Conservation (phyloP, 2,113 vertebrate genomes). For the Chunga burmeisteri region DNA sequence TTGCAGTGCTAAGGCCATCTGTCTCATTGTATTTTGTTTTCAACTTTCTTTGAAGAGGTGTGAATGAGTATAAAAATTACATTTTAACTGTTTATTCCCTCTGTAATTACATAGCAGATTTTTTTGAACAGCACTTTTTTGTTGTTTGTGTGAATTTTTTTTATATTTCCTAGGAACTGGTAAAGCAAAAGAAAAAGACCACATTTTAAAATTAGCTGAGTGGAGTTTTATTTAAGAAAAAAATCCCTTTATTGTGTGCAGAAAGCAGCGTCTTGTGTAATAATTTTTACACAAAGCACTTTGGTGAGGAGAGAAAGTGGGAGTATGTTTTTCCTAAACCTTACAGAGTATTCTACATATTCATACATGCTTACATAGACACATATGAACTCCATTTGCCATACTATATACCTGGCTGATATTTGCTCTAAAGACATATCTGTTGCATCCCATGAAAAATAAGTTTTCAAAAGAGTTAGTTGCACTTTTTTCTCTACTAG, state of each 20-base stretch:
- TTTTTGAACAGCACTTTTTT: conserved; percentile 70
- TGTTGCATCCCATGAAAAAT: conserved; percentile 63
- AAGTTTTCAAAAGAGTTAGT: conserved; percentile 67
- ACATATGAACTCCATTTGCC: conserved; percentile 66
- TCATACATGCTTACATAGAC: conserved; percentile 70
- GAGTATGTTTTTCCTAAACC: conserved; percentile 72
- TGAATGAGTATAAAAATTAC: background rate
- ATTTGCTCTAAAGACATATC: conserved; percentile 61
- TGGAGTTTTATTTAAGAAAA: conserved; percentile 21
- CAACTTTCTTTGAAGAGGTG: conserved; percentile 13
- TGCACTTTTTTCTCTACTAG: conserved; percentile 71
- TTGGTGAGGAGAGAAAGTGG: conserved; percentile 52
- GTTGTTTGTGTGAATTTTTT: conserved; percentile 35
- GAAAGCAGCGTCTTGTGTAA: conserved; percentile 71
- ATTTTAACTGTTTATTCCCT: conserved; percentile 37
- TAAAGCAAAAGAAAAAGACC: conserved; percentile 24
- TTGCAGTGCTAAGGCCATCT: background rate
- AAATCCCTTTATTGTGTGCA: conserved; percentile 62
- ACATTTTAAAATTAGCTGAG: conserved; percentile 35
- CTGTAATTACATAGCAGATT: conserved; percentile 41
- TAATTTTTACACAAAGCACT: conserved; percentile 78
- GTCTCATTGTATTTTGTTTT: background rate
- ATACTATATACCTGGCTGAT: conserved; percentile 68
- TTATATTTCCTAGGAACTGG: background rate
- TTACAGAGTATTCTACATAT: conserved; percentile 67